Evolutionary conservation across 2,797 vertebrate species (phyloP).

Genomic region (Dicrostonyx torquatus): DNA sequence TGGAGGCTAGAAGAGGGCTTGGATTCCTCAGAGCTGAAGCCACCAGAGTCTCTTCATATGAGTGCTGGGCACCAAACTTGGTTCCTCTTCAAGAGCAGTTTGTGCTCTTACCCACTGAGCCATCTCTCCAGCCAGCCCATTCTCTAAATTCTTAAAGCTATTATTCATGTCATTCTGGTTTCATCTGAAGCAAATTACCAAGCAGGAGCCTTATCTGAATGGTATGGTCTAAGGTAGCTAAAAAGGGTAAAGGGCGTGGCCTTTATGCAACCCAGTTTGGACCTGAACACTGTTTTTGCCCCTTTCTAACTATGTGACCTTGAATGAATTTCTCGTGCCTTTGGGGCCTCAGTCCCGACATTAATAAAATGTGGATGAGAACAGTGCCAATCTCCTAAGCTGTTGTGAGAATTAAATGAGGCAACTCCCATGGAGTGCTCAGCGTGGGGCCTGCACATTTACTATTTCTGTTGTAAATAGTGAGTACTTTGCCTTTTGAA

Average conservation of each 20-base stretch:
- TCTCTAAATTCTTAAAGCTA: neutral
- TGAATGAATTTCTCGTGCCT: neutral
- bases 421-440: conserved; percentile 2
- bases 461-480: neutral
- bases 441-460: neutral
- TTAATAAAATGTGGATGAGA: conserved; percentile 15
- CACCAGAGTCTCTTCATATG: neutral
- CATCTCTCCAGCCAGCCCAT: too few species aligned
- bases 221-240: neutral
- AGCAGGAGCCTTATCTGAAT: neutral
- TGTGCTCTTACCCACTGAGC: neutral
- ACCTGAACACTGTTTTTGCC: neutral
- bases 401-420: conserved; percentile 48
- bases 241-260: neutral
- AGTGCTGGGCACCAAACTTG: neutral
- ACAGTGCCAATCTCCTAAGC: neutral
- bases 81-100: neutral
- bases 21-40: neutral
- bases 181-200: neutral
- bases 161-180: neutral
- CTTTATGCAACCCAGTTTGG: neutral
- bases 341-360: neutral
- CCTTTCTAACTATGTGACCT: conserved; percentile 21
- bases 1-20: neutral
- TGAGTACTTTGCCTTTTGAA: neutral